Evolutionary conservation across 2,113 vertebrate genomes (phyloP).

Genomic region (Sinocyclocheilus maitianheensis): DNA sequence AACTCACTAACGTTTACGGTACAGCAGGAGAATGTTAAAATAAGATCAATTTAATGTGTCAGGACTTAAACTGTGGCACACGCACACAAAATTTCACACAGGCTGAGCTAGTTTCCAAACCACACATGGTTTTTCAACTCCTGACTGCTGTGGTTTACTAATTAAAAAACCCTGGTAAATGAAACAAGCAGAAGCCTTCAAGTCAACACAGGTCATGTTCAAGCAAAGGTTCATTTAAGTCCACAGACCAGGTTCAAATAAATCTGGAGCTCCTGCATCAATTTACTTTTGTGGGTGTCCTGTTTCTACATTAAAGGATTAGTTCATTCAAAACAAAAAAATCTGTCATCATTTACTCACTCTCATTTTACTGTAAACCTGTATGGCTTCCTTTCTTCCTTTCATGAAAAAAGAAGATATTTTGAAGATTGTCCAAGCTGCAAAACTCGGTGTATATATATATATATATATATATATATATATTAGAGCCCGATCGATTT

Average conservation of each 20-base stretch:
- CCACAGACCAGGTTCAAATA: no score
- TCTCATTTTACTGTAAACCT: not conserved
- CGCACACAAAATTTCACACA: not conserved
- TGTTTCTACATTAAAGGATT: not conserved
- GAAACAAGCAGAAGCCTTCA: not conserved
- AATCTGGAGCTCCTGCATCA: not conserved
- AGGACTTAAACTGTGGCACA: not conserved
- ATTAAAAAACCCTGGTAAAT: conserved; percentile 21
- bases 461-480: no score
- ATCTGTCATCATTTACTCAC: not conserved
- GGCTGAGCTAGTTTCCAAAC: not conserved
- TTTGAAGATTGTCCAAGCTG: not conserved
- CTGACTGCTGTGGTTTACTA: not conserved
- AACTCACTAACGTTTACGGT: not conserved
- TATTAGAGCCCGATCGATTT: no score
- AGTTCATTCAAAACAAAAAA: not conserved
- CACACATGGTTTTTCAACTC: not conserved
- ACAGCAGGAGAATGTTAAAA: not conserved
- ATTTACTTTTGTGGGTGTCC: not conserved
- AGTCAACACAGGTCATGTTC: not conserved
- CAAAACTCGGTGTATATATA: no score
- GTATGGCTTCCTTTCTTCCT: not conserved
- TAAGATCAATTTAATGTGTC: not conserved
- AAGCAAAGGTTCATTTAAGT: no score
- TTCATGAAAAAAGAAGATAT: not conserved